phyloP scores from a whole-genome alignment of 1,140 invertebrate genomes.

The Antheraea mylitta region DNA sequence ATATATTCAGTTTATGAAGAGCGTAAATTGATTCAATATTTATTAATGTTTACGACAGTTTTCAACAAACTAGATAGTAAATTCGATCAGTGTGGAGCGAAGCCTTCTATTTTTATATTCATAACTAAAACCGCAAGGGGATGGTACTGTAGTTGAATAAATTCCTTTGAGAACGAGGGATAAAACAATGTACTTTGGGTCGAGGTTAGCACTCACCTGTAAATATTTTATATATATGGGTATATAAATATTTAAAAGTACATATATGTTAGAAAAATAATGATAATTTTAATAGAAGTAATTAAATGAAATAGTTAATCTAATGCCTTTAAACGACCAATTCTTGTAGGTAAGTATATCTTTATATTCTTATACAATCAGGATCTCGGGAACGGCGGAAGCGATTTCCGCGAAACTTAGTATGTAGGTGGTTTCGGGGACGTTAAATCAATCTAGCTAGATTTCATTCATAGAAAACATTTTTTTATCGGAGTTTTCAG shows the following conservation, averaged over 20 bases:
- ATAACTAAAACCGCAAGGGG: slow-evolving; percentile 5
- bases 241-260: not conserved
- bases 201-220: not conserved
- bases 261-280: too few relatives aligned
- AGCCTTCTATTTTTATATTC: slow-evolving; percentile 9
- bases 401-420: too few relatives aligned
- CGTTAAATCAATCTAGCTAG: too few relatives aligned
- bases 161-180: not conserved
- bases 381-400: too few relatives aligned
- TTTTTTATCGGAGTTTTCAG: too few relatives aligned
- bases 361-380: too few relatives aligned
- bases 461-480: too few relatives aligned
- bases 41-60: slow-evolving; percentile 3
- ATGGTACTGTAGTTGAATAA: slow-evolving; percentile 6
- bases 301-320: too few relatives aligned
- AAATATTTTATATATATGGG: not conserved
- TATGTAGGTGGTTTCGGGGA: too few relatives aligned
- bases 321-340: too few relatives aligned
- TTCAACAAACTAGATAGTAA: slow-evolving; percentile 7
- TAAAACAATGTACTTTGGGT: slow-evolving; percentile 6
- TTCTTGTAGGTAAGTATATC: too few relatives aligned
- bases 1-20: not conserved
- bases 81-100: slow-evolving; percentile 5
- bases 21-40: not conserved
- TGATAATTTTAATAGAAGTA: too few relatives aligned